Conservation (phyloP, 2,797 vertebrate genomes). For the Sebastes trivittatus region DNA sequence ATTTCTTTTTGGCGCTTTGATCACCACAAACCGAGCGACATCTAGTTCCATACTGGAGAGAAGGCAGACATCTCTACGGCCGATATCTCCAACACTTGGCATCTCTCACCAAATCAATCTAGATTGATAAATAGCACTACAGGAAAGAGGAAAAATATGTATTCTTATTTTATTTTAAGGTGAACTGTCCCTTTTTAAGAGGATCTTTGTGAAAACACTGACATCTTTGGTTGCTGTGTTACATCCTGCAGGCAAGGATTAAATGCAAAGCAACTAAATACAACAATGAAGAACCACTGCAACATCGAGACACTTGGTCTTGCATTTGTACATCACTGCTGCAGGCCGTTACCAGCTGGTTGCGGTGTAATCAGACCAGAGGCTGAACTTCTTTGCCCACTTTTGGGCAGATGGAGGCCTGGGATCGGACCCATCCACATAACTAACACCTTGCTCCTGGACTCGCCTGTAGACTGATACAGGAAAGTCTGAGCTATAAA, state of each 20-base stretch:
- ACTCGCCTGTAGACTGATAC: slow-evolving; percentile 38
- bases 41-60: background rate
- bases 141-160: background rate
- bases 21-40: background rate
- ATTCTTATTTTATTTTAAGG: background rate
- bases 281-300: slow-evolving; percentile 26
- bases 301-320: slow-evolving; percentile 35
- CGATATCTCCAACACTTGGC: background rate
- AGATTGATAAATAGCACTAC: background rate
- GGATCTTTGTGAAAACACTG: background rate
- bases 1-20: background rate
- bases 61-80: background rate
- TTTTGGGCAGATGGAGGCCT: slow-evolving; percentile 68
- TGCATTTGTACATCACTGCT: slow-evolving; percentile 26
- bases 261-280: slow-evolving; percentile 39
- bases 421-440: slow-evolving; percentile 56
- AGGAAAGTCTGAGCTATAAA: slow-evolving; percentile 44
- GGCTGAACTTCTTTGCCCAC: slow-evolving; percentile 54
- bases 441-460: slow-evolving; percentile 40
- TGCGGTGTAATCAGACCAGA: slow-evolving; percentile 64
- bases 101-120: background rate
- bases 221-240: slow-evolving; percentile 19
- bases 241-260: slow-evolving; percentile 42
- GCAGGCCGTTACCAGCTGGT: slow-evolving; percentile 67
- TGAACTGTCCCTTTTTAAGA: background rate